Percentiles rank a stretch among this genome's conserved stretches.
These are phyloP conservation scores for Echinops telfairi DNA, from an alignment of 2,113 vertebrate species.

Conservation along the genomic window DNA sequence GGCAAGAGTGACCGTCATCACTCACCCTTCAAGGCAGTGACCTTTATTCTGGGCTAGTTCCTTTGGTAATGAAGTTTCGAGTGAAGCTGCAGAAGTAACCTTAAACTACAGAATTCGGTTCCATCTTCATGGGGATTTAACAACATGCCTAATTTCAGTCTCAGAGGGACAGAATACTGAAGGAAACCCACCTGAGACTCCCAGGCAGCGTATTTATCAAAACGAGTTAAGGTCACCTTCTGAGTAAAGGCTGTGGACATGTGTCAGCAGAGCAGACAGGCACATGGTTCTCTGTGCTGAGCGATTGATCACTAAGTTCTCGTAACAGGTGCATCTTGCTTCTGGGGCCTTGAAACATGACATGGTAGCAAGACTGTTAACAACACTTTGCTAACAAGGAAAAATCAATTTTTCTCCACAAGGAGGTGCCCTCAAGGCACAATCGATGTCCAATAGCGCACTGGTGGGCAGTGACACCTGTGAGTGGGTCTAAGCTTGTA, in stretches of 20 bases:
- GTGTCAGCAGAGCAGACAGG: constrained; percentile 77
- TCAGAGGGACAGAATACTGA: constrained; percentile 51
- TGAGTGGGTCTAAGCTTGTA: constrained; percentile 82
- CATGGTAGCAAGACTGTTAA: constrained; percentile 86
- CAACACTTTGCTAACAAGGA: constrained; percentile 85
- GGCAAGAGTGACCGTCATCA: constrained; percentile 66
- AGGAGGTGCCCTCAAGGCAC: constrained; percentile 85
- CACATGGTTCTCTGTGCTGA: constrained; percentile 76
- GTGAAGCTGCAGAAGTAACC: constrained; percentile 21
- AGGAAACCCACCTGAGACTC: constrained; percentile 61
- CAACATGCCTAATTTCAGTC: constrained; percentile 10
- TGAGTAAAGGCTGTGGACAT: constrained; percentile 69
- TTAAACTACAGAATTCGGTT: constrained; percentile 44
- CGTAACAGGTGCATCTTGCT: constrained; percentile 81
- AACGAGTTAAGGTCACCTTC: constrained; percentile 77
- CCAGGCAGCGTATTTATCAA: constrained; percentile 71
- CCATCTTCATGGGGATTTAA: constrained; percentile 37
- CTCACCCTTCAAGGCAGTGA: constrained; percentile 73
- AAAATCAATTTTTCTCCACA: constrained; percentile 88
- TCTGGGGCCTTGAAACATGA: constrained; percentile 77
- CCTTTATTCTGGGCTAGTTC: constrained; percentile 73
- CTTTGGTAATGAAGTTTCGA: constrained; percentile 72
- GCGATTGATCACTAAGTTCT: constrained; percentile 82
- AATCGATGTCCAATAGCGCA: constrained; percentile 85
- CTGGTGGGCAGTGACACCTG: constrained; percentile 72